Conservation (phyloP, 2,797 vertebrate species). For the Furcifer pardalis region DNA sequence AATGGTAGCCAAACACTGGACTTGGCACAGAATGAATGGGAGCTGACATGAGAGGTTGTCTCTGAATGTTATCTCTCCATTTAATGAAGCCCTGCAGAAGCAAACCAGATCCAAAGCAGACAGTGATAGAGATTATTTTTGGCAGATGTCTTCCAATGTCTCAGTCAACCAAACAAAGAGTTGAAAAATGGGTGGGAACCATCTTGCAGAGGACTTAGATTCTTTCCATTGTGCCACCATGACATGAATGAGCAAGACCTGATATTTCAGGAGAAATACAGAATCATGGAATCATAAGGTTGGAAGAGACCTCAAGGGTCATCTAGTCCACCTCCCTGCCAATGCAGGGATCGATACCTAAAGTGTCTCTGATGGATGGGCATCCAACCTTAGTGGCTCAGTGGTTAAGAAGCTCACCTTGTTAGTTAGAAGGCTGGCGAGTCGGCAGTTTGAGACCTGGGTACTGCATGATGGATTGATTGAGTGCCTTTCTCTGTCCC, state of each 20-base stretch:
- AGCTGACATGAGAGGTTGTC: not conserved
- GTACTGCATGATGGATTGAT: too few species aligned
- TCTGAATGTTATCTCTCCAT: slow-evolving; percentile 23
- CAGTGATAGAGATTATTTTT: slow-evolving; percentile 5
- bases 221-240: not conserved
- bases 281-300: too few species aligned
- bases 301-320: too few species aligned
- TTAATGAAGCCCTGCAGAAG: slow-evolving; percentile 25
- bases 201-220: not conserved
- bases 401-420: too few species aligned
- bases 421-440: too few species aligned
- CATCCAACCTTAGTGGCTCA: too few species aligned
- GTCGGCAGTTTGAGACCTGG: too few species aligned
- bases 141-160: not conserved
- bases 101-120: not conserved
- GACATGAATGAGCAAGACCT: not conserved
- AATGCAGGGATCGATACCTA: too few species aligned
- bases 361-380: too few species aligned
- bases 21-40: slow-evolving; percentile 8
- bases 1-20: not conserved
- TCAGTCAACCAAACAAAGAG: not conserved
- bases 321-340: too few species aligned
- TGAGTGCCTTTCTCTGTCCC: too few species aligned
- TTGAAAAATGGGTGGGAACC: not conserved
- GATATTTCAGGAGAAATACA: not conserved